Conservation (phyloP, 2,888 invertebrate species). For the Idaea aversata region DNA sequence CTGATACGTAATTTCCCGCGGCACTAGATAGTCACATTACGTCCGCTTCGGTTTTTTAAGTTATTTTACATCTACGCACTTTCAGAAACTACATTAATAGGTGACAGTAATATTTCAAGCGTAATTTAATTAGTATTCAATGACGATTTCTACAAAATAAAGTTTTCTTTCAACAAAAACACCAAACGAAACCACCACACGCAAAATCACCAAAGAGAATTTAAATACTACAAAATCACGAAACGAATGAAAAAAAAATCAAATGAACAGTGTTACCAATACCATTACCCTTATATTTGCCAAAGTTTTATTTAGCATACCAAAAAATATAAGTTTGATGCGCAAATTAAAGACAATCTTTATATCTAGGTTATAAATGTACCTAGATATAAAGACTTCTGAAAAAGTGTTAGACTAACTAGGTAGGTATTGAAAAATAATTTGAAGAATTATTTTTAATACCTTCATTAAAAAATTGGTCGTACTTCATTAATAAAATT, state of each 20-base stretch:
- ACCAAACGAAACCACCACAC: background rate
- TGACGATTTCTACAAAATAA: background rate
- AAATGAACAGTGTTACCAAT: background rate
- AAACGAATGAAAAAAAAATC: background rate
- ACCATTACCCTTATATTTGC: too few species aligned
- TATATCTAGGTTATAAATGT: too few species aligned
- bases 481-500: too few species aligned
- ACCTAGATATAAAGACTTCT: too few species aligned
- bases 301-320: too few species aligned
- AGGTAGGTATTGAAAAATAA: too few species aligned
- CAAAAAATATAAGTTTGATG: too few species aligned
- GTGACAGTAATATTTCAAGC: background rate
- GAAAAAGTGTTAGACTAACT: too few species aligned
- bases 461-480: too few species aligned
- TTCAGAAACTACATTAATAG: background rate
- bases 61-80: background rate
- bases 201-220: background rate
- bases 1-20: slow-evolving; percentile 23
- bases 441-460: too few species aligned
- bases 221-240: too few species aligned
- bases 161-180: background rate
- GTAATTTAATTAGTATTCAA: background rate
- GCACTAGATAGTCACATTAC: slow-evolving; percentile 23
- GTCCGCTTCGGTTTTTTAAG: slow-evolving; percentile 10
- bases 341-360: too few species aligned